Base-by-base conservation (phyloP, 23 tunicate species). In the Ciona savignyi region DNA sequence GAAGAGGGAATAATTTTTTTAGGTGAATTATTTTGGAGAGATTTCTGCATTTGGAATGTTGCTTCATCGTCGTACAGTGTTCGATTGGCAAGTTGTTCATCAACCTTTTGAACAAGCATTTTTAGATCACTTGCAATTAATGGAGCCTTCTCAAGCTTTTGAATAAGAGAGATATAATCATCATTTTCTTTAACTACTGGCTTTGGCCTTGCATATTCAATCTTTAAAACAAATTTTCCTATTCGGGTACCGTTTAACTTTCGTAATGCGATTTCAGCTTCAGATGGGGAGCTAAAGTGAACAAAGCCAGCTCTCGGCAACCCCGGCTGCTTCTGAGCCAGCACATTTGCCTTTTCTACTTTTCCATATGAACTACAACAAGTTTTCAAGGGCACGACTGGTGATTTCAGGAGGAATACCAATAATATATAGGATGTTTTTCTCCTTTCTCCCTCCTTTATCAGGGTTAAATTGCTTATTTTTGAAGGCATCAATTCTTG, bases 351-450 rank as follows among this genome's bases (percentile, higher is more conserved):
- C 56, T 35, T 3, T 4, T 30, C 6, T 3, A 79, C 83, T 30
- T 79, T 70, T 2, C 83, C 76, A 29, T 70, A 79, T 30, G 77
- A 67, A 11, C 23, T 27, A 60, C n/a, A 79, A 79, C 29, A 79
- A 27, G 31, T 79, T 79, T 56, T 27, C 56, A 34, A 79, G 72
- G 15, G 69, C 83, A 2, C 31, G n/a, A 27, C 70, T 70, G 31
- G 23, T 79, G 2, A 79, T 2, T 11, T 79, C 83, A 21, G 76
- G 69, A 32, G 83, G 69, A 23, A 79, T 79, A 2, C 83, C 83
- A 51, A n/a, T 48, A 1, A 79, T 56, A 48, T 70, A 79, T 9
- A 79, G 70, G 11, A 15, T 42, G 26, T 23, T 4, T n/a, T 63
- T 25, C 15, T 23, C 27, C 27, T 63, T 63, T 22, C 60, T 76